A percentile compares a stretch with the other conserved stretches of the same genome.
phyloP scores from a whole-genome alignment of 1,140 invertebrate species.

The Rhopalosiphum maidis region DNA sequence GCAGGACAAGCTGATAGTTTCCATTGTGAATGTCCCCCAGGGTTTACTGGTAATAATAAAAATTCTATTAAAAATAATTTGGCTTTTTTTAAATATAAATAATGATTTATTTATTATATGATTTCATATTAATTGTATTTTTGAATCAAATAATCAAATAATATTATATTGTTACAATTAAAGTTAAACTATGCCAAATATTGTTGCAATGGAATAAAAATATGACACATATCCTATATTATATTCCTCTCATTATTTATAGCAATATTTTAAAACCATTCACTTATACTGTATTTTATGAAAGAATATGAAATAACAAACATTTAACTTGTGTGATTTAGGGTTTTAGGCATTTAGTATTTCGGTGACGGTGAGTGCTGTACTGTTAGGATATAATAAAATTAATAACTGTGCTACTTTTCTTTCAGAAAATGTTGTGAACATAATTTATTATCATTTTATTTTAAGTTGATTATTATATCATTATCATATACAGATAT shows the following conservation, averaged over 20 bases:
- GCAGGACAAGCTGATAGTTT: constrained; percentile 72
- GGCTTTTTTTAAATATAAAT: not conserved
- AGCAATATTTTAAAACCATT: not conserved
- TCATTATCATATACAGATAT: not conserved
- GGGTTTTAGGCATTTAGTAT: not conserved
- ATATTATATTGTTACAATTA: not conserved
- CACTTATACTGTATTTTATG: not conserved
- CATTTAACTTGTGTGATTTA: not conserved
- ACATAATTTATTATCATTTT: not conserved
- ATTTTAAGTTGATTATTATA: not conserved
- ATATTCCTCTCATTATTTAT: not conserved
- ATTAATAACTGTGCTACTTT: not conserved
- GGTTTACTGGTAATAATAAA: constrained; percentile 69
- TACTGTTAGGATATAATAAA: not conserved
- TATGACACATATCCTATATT: not conserved
- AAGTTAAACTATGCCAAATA: not conserved
- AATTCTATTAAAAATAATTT: not conserved
- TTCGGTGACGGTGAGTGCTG: not conserved
- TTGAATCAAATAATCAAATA: no score
- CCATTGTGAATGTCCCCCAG: constrained; percentile 77
- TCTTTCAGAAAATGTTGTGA: not conserved
- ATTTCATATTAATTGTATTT: not conserved
- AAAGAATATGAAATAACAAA: not conserved
- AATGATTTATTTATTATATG: not conserved
- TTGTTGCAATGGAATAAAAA: not conserved